phyloP scores from a whole-genome alignment of 2,888 invertebrate genomes.

The Tanytarsus gracilentus region DNA sequence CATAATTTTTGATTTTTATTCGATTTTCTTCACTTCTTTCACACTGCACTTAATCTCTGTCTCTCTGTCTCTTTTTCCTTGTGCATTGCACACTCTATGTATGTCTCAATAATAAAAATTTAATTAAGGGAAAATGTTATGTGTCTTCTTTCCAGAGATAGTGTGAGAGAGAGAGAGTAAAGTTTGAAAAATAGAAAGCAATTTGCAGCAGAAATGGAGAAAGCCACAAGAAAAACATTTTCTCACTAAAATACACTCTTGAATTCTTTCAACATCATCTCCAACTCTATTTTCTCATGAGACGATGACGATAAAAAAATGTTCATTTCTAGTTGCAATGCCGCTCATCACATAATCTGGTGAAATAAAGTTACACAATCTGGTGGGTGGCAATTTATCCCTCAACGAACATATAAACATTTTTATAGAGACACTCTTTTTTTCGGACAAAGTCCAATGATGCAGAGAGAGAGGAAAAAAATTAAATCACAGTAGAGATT shows the following conservation, averaged over 20 bases:
- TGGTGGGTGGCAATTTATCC: not conserved
- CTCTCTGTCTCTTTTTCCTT: not conserved
- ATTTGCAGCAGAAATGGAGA: conserved; percentile 18
- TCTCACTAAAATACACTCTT: not conserved
- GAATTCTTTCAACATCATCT: not conserved
- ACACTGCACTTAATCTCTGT: conserved; percentile 10
- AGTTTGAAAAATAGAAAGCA: conserved; percentile 5
- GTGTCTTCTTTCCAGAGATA: conserved; percentile 2
- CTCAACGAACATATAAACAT: not conserved
- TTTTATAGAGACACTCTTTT: conserved; percentile 1
- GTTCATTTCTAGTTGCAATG: not conserved
- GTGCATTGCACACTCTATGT: not conserved
- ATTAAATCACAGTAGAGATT: conserved; percentile 28
- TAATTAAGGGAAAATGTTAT: conserved; percentile 27
- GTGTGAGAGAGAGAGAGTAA: not conserved
- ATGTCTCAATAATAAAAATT: conserved; percentile 27
- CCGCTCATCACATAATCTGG: conserved; percentile 16
- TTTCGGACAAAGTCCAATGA: not conserved
- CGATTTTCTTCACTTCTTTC: conserved; percentile 17
- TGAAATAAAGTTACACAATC: conserved; percentile 5
- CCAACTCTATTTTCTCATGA: not conserved
- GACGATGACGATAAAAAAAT: not conserved
- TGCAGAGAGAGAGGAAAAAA: conserved; percentile 12
- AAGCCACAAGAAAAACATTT: conserved; percentile 1
- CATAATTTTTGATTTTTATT: conserved; percentile 27